A percentile compares a stretch with the other conserved stretches of the same genome.
Evolutionary conservation across 2,113 vertebrate species (phyloP).

Genomic region (Sinocyclocheilus anshuiensis): DNA sequence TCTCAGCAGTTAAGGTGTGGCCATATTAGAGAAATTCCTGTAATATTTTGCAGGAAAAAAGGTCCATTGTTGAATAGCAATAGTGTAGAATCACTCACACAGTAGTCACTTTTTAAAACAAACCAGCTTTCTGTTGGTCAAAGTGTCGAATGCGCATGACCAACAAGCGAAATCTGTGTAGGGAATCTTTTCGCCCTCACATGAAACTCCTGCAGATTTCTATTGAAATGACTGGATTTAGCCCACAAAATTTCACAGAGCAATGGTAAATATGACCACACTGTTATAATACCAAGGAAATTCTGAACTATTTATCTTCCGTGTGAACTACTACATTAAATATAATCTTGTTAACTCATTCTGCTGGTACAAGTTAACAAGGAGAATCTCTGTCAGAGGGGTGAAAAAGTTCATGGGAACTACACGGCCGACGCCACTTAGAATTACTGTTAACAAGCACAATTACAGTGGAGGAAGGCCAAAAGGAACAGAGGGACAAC

Average conservation of each 20-base stretch:
- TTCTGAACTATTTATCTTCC: not conserved
- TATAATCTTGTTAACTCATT: not conserved
- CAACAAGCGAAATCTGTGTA: not conserved
- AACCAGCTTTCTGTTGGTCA: not conserved
- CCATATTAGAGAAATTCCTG: too few relatives aligned
- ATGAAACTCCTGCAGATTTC: not conserved
- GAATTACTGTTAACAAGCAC: constrained; percentile 44
- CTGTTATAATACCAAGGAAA: not conserved
- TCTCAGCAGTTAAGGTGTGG: too few relatives aligned
- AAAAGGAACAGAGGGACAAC: constrained; percentile 31
- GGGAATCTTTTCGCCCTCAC: not conserved
- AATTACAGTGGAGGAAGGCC: constrained; percentile 34
- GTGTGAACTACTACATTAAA: not conserved
- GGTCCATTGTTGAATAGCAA: too few relatives aligned
- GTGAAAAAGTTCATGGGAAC: constrained; percentile 43
- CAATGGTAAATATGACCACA: not conserved
- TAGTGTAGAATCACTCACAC: too few relatives aligned
- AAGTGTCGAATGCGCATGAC: not conserved
- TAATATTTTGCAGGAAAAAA: too few relatives aligned
- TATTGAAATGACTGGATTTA: not conserved
- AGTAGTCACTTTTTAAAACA: not conserved
- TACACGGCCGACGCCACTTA: constrained; percentile 3
- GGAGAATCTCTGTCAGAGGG: constrained; percentile 13
- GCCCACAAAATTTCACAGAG: too few relatives aligned
- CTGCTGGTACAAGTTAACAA: not conserved